These are phyloP conservation scores for Aphyosemion australe DNA, from an alignment of 2,113 vertebrate genomes.

Conservation along the genomic window DNA sequence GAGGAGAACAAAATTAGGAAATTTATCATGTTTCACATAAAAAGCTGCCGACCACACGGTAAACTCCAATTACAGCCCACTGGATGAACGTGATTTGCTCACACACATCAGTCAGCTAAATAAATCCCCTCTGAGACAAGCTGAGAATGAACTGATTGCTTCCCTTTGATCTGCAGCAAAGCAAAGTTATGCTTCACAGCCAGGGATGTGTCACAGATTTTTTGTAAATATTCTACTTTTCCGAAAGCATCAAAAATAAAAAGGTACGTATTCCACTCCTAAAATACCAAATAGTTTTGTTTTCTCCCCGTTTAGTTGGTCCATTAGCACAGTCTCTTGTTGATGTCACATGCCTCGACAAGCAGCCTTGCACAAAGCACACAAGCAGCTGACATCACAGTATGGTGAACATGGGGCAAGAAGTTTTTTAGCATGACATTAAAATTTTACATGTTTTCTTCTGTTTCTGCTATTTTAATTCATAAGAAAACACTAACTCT, in stretches of 20 bases:
- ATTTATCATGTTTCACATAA: slow-evolving; percentile 23
- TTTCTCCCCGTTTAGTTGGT: not conserved
- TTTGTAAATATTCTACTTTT: slow-evolving; percentile 4
- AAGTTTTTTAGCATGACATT: no score
- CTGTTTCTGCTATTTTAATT: no score
- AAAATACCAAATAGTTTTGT: not conserved
- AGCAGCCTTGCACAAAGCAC: not conserved
- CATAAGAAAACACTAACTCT: no score
- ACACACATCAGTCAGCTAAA: slow-evolving; percentile 21
- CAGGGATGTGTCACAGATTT: not conserved
- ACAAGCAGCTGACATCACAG: no score
- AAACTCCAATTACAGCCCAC: slow-evolving; percentile 1
- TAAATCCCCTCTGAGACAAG: slow-evolving; percentile 14
- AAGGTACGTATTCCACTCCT: not conserved
- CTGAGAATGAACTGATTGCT: slow-evolving; percentile 7
- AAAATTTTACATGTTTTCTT: no score
- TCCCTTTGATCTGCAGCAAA: slow-evolving; percentile 43
- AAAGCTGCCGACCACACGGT: slow-evolving; percentile 9
- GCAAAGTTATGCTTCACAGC: not conserved
- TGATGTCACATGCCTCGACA: not conserved
- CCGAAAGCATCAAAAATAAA: not conserved
- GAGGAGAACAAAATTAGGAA: slow-evolving; percentile 8
- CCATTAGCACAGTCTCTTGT: not conserved
- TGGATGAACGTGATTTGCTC: slow-evolving; percentile 17
- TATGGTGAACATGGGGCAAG: no score